Conservation (phyloP, 64 coral and sea anemone species). For the Porites lutea region DNA sequence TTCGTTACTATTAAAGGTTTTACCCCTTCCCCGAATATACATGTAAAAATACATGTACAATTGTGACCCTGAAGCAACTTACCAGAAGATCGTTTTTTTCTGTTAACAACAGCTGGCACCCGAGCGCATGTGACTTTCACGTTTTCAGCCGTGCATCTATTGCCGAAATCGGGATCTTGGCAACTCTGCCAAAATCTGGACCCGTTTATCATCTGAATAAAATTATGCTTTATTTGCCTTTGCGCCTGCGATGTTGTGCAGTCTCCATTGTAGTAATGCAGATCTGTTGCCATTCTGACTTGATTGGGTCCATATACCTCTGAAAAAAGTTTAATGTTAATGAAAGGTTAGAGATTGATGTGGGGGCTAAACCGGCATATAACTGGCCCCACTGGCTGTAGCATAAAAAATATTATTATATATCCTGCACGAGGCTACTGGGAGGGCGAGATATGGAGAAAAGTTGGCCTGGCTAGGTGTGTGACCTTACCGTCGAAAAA, state of each 20-base stretch:
- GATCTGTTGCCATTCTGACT: conserved; percentile 36
- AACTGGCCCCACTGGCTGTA: no score
- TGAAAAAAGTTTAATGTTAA: neutral
- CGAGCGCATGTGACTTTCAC: conserved; percentile 39
- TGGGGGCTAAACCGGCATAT: no score
- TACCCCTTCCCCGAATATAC: no score
- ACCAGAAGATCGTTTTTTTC: neutral
- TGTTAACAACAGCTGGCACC: neutral
- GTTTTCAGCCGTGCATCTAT: conserved; percentile 64
- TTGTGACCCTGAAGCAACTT: neutral
- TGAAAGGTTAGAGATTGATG: no score
- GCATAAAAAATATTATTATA: no score
- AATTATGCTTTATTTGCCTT: conserved; percentile 70
- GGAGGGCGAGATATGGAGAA: no score
- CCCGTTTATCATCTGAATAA: conserved; percentile 56
- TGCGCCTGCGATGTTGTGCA: conserved; percentile 34
- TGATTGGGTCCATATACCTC: conserved; percentile 17
- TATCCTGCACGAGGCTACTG: no score
- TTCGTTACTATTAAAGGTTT: no score
- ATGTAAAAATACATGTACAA: no score
- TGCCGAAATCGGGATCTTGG: conserved; percentile 17
- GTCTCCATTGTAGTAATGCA: conserved; percentile 65
- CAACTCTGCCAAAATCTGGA: conserved; percentile 54
- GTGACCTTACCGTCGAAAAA: no score
- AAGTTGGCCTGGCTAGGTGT: no score